phyloP scores from a whole-genome alignment of 2,797 vertebrate genomes.

The Hydrocynus forskahlii region DNA sequence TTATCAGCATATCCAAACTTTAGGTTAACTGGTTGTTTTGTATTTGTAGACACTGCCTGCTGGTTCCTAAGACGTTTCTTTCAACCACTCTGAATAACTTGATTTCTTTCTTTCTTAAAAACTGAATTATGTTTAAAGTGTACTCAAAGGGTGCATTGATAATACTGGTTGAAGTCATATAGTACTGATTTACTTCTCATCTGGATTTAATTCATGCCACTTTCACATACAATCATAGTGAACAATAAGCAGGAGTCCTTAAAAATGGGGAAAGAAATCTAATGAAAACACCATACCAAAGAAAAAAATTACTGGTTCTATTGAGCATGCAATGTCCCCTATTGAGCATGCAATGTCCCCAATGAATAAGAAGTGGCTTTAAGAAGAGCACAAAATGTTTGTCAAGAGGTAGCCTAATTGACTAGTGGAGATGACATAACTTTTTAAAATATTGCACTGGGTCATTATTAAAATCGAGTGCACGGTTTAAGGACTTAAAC shows the following conservation, averaged over 20 bases:
- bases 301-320: no score
- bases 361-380: slow-evolving; percentile 52
- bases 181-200: background rate
- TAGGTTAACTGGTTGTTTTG: no score
- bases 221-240: background rate
- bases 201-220: background rate
- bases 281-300: slow-evolving; percentile 10
- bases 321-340: slow-evolving; percentile 46
- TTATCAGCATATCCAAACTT: no score
- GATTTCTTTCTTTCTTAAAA: no score
- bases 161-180: background rate
- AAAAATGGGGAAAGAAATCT: slow-evolving; percentile 18
- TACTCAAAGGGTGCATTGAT: background rate
- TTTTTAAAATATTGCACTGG: slow-evolving; percentile 62
- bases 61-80: no score
- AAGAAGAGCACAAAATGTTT: slow-evolving; percentile 53
- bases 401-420: slow-evolving; percentile 62
- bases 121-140: no score
- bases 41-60: no score
- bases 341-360: slow-evolving; percentile 46
- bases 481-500: slow-evolving; percentile 55
- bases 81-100: no score
- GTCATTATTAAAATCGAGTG: slow-evolving; percentile 63
- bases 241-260: background rate
- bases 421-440: slow-evolving; percentile 59